These are phyloP conservation scores for Hirtodrosophila cameraria DNA, from an alignment of 2,888 invertebrate species.

Conservation along the genomic window DNA sequence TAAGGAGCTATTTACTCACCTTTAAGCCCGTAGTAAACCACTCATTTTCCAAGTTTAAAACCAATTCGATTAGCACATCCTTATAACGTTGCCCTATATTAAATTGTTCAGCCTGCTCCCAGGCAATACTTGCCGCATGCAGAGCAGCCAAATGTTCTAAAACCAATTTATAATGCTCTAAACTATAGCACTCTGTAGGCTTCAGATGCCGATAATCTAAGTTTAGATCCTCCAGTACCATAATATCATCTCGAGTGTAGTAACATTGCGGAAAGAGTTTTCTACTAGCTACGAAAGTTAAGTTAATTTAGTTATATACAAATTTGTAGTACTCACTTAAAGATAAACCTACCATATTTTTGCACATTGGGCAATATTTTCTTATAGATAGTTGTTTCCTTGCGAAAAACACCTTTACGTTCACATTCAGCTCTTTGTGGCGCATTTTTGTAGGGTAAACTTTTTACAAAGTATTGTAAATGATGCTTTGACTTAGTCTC, in stretches of 20 bases:
- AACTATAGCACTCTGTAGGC: constrained; percentile 38
- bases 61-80: constrained; percentile 59
- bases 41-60: constrained; percentile 61
- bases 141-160: constrained; percentile 68
- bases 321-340: too few species aligned
- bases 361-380: constrained; percentile 76
- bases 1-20: constrained; percentile 55
- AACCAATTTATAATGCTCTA: constrained; percentile 63
- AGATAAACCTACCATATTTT: constrained; percentile 64
- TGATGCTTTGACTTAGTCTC: background rate
- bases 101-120: constrained; percentile 66
- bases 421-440: constrained; percentile 70
- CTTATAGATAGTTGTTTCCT: constrained; percentile 71
- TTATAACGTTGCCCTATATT: constrained; percentile 66
- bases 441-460: constrained; percentile 72
- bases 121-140: constrained; percentile 78
- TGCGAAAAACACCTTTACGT: constrained; percentile 75
- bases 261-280: constrained; percentile 71
- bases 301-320: background rate
- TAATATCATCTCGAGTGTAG: constrained; percentile 68
- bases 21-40: constrained; percentile 75
- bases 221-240: constrained; percentile 78
- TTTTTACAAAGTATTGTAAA: constrained; percentile 76
- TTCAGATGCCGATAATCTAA: constrained; percentile 57
- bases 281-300: constrained; percentile 47